Conservation (phyloP, 1,140 invertebrate genomes). For the Pinna nobilis region DNA sequence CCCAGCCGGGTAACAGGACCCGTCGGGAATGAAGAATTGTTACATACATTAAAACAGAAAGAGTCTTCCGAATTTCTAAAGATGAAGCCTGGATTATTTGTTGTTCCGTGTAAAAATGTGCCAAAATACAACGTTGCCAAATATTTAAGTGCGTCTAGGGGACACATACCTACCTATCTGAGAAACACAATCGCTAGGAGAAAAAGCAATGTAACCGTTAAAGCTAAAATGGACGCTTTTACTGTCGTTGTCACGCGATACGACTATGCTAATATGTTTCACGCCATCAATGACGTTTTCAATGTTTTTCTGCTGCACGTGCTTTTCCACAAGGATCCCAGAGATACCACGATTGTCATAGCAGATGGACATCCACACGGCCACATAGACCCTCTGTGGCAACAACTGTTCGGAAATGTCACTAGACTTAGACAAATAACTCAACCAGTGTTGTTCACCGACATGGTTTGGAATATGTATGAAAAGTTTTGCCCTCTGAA, state of each 20-base stretch:
- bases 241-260: slow-evolving; percentile 3
- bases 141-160: neutral
- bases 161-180: slow-evolving; percentile 13
- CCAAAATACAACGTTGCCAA: slow-evolving; percentile 10
- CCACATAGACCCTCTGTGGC: slow-evolving; percentile 13
- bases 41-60: neutral
- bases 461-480: slow-evolving; percentile 14
- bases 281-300: slow-evolving; percentile 22
- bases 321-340: slow-evolving; percentile 14
- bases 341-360: neutral
- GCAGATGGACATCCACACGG: slow-evolving; percentile 23
- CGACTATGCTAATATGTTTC: slow-evolving; percentile 24
- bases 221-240: neutral
- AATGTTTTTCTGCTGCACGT: slow-evolving; percentile 25
- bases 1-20: neutral
- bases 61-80: slow-evolving; percentile 6
- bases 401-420: neutral
- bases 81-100: slow-evolving; percentile 1
- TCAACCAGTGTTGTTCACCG: neutral
- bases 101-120: neutral
- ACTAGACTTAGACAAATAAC: slow-evolving; percentile 12
- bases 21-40: neutral
- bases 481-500: slow-evolving; percentile 23
- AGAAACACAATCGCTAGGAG: neutral
- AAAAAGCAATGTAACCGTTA: neutral